Base-by-base conservation (phyloP, 2,113 vertebrate genomes). In the Mus pahari region DNA sequence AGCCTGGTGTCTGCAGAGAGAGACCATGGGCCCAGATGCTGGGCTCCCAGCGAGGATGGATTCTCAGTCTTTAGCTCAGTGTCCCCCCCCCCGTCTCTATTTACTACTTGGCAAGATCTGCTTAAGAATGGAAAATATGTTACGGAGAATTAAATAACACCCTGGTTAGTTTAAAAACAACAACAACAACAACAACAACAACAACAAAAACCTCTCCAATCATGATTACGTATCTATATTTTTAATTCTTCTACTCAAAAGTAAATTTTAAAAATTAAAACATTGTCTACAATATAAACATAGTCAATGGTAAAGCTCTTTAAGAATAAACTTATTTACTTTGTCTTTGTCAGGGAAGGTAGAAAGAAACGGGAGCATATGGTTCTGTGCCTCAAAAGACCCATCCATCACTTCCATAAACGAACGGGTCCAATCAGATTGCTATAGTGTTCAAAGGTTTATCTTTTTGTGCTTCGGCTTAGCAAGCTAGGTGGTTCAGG, bases 111-210 rank as follows among this genome's bases (percentile, higher is more conserved):
- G 94, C 89, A 66, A 94, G 82, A 86, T 55, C 55, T 95, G 81
- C 75, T 48, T 78, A 48, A 78, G 45, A 53, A 84, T 86, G 93
- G 58, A 94, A 96, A 96, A 48, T 26, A 24, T 82, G 28, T 62
- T 94, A 74, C 95, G 36, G 42, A 78, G 62, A 71, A 96, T 96
- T 94, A 94, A 93, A 82, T 50, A 83, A 68, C 42, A 95, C 48
- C 19, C 24, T 26, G 66, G 39, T 96, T 96, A 62, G 94, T 39
- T 58, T 7, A 86, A 86, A 93, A 73, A 36, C 28, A 68, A 68
- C 26, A 28, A 31, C 28, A 66, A 17, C 36, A 70, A 33, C 5
- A 36, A 68, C n/a, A n/a, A 68, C 36, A 71, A n/a, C 1, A 70
- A 70, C 36, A 71, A 8, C 33, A n/a, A 87, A 60, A 24, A 14